A percentile compares a stretch with the other conserved stretches of the same genome.
Evolutionary conservation across 2,797 vertebrate genomes (phyloP).

Genomic region (Mastacembelus armatus): DNA sequence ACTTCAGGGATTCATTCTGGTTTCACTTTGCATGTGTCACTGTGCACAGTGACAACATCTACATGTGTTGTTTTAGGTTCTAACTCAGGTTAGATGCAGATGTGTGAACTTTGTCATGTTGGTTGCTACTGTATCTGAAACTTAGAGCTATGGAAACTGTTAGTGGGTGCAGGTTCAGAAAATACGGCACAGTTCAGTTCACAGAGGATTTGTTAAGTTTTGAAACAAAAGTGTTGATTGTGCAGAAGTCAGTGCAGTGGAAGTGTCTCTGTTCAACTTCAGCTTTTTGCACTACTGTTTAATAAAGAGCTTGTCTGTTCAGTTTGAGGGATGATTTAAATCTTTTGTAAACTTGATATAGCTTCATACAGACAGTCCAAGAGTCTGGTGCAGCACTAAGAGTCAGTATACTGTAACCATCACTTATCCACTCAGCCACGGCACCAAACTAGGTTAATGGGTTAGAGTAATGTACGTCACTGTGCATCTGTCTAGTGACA

Average conservation of each 20-base stretch:
- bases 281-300: neutral
- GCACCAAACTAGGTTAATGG: slow-evolving; percentile 17
- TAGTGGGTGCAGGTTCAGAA: slow-evolving; percentile 3
- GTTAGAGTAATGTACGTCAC: slow-evolving; percentile 21
- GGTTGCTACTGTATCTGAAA: slow-evolving; percentile 13
- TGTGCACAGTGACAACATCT: too few relatives aligned
- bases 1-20: too few relatives aligned
- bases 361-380: slow-evolving; percentile 1
- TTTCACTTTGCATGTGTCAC: too few relatives aligned
- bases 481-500: slow-evolving; percentile 20
- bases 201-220: too few relatives aligned
- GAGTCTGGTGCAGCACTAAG: neutral
- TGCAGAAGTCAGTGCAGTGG: too few relatives aligned
- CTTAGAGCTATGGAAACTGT: neutral
- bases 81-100: neutral
- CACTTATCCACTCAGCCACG: slow-evolving; percentile 2
- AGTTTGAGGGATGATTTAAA: slow-evolving; percentile 4
- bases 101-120: slow-evolving; percentile 51
- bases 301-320: slow-evolving; percentile 1
- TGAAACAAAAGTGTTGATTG: neutral
- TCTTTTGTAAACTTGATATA: neutral
- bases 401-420: neutral
- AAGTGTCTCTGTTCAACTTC: too few relatives aligned
- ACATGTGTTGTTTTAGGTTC: neutral
- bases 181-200: too few relatives aligned